Evolutionary conservation across 2,888 invertebrate genomes (phyloP).

Genomic region (Spialia ferax): DNA sequence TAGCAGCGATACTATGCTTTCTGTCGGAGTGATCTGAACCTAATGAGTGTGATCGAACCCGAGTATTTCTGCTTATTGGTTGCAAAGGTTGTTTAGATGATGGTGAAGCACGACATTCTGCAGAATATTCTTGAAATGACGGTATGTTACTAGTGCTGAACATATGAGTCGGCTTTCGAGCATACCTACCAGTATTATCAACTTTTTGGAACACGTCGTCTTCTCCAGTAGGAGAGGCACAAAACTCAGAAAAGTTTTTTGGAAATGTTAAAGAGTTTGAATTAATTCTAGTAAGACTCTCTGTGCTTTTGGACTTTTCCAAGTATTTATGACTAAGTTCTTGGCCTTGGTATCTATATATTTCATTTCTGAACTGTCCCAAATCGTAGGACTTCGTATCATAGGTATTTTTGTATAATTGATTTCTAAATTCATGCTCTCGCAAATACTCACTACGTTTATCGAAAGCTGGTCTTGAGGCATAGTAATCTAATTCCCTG

Average conservation of each 20-base stretch:
- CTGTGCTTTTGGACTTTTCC: slow-evolving; percentile 47
- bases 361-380: slow-evolving; percentile 23
- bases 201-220: slow-evolving; percentile 31
- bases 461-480: background rate
- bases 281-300: slow-evolving; percentile 55
- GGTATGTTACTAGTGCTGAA: slow-evolving; percentile 84
- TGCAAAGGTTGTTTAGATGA: slow-evolving; percentile 65
- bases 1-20: slow-evolving; percentile 84
- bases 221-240: slow-evolving; percentile 32
- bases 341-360: slow-evolving; percentile 11
- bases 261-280: slow-evolving; percentile 57
- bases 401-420: slow-evolving; percentile 42
- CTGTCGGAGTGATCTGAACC: slow-evolving; percentile 68
- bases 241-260: slow-evolving; percentile 26
- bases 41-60: slow-evolving; percentile 69
- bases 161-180: slow-evolving; percentile 65
- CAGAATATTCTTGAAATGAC: slow-evolving; percentile 82
- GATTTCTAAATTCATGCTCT: slow-evolving; percentile 27
- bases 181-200: slow-evolving; percentile 1
- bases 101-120: slow-evolving; percentile 64
- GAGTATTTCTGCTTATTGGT: slow-evolving; percentile 72
- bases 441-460: slow-evolving; percentile 14
- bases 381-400: slow-evolving; percentile 42
- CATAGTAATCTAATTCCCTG: slow-evolving; percentile 1
- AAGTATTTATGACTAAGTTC: slow-evolving; percentile 51